Base-by-base conservation (phyloP, 2,888 invertebrate species). In the Steromphala cineraria region DNA sequence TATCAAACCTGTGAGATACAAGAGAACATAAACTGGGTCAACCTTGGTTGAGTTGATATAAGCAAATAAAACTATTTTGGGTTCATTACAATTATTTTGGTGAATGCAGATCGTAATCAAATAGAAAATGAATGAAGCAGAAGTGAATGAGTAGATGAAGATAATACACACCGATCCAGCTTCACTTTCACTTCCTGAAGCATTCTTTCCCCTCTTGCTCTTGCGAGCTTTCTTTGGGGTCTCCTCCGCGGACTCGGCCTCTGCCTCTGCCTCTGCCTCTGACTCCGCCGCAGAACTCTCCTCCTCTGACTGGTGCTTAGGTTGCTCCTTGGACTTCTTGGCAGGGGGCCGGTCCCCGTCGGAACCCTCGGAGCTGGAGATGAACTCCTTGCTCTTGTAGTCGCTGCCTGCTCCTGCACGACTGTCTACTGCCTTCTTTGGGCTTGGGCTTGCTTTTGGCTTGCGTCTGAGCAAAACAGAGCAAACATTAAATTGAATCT, bases 371-470 rank as follows among this genome's bases (percentile, higher is more conserved):
- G 91, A 91, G 89, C 95, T 95, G 78, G 95, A 97, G 75, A 98
- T 97, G 90, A 97, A 98, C 94, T 98, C 98, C 93, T 97, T 98
- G 92, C 98, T 98, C 92, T 97, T 98, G 93, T 96, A 98, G 86
- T 95, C 94, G 0, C 95, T 94, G 0, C 95, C 94, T 13, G 95
- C 91, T 77, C 94, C 94, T 46, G 92, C 88, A 36, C 86, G 85
- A 21, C 85, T 84, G 17, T 89, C 90, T 0, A 79, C 52, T 15
- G 78, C 85, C 3, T 81, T 77, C 76, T 88, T 89, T 28, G 85
- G 87, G 78, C 55, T 62, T 10, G 78, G 36, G 19, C 24, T 56
- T 10, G 36, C 67, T 40, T 79, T 53, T n/a, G 46, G 15, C 71
- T 52, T 67, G n/a, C 67, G 46, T 19, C 46, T 21, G 53, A 10